Evolutionary conservation across 1,140 invertebrate genomes (phyloP).

Genomic region (Caenorhabditis latens): DNA sequence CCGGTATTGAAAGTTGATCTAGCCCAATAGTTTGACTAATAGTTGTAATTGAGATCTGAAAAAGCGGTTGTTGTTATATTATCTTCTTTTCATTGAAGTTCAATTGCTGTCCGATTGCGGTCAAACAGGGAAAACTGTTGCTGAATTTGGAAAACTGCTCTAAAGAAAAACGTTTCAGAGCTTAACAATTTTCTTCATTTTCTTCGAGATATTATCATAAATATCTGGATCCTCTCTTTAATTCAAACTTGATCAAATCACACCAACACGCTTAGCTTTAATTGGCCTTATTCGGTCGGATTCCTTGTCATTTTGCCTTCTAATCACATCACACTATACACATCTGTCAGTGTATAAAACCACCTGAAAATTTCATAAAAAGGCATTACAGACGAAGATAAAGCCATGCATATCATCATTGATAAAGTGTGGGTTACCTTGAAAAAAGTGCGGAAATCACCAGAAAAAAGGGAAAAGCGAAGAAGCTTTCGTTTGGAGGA

Average conservation of each 20-base stretch:
- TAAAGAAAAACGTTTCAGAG: too few species aligned
- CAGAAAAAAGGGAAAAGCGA: not conserved
- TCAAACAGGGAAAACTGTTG: too few species aligned
- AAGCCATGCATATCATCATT: not conserved
- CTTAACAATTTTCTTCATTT: too few species aligned
- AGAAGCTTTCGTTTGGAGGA: not conserved
- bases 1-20: too few species aligned
- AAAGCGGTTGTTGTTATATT: too few species aligned
- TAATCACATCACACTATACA: constrained; percentile 8
- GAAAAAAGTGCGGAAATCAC: constrained; percentile 8
- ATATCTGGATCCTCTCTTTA: too few species aligned
- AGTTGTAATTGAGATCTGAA: too few species aligned
- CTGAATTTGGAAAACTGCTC: too few species aligned
- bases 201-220: too few species aligned
- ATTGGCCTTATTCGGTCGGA: not conserved
- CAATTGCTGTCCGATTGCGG: too few species aligned
- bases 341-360: not conserved
- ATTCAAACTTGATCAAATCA: not conserved
- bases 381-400: not conserved
- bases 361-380: not conserved
- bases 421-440: constrained; percentile 27
- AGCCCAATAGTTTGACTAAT: too few species aligned
- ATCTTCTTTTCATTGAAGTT: too few species aligned
- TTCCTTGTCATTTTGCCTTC: not conserved
- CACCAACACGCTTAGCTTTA: not conserved